A percentile compares a stretch with the other conserved stretches of the same genome.
These are phyloP conservation scores for Onthophagus sagittarius DNA, from an alignment of 2,888 invertebrate species.

Conservation along the genomic window DNA sequence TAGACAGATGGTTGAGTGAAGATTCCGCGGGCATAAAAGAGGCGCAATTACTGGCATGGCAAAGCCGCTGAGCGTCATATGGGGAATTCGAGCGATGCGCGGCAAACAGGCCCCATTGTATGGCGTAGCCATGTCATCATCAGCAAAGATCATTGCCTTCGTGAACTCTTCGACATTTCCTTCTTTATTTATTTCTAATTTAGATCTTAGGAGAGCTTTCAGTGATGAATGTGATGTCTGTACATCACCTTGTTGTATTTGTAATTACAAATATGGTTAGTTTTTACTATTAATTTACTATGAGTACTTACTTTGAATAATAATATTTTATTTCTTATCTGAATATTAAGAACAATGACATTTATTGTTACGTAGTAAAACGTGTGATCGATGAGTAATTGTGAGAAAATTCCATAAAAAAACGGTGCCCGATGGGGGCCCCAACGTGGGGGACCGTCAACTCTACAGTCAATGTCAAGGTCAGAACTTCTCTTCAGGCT, in stretches of 20 bases:
- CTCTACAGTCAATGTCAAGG: conserved; percentile 1
- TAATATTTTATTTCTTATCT: too few relatives aligned
- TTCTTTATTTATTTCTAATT: background rate
- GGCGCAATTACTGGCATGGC: conserved; percentile 1
- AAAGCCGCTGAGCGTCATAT: conserved; percentile 2
- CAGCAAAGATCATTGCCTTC: conserved; percentile 31
- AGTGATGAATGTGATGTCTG: too few relatives aligned
- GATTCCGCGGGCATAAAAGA: conserved; percentile 10
- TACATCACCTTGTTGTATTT: too few relatives aligned
- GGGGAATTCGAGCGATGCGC: conserved; percentile 1
- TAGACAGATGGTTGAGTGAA: conserved; percentile 8
- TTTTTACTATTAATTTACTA: too few relatives aligned
- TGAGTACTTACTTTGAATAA: conserved; percentile 23
- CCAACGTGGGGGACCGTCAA: background rate
- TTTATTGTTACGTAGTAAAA: too few relatives aligned
- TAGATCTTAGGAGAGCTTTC: too few relatives aligned
- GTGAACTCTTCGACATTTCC: conserved; percentile 28
- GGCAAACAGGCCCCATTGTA: background rate
- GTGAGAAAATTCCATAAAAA: conserved; percentile 2
- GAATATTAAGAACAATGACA: too few relatives aligned
- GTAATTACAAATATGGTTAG: too few relatives aligned
- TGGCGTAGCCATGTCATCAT: background rate
- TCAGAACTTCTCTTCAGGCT: conserved; percentile 2
- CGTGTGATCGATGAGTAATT: background rate
- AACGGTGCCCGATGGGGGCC: background rate